Conservation (phyloP, 2,797 vertebrate species). For the Sebastes miniatus region DNA sequence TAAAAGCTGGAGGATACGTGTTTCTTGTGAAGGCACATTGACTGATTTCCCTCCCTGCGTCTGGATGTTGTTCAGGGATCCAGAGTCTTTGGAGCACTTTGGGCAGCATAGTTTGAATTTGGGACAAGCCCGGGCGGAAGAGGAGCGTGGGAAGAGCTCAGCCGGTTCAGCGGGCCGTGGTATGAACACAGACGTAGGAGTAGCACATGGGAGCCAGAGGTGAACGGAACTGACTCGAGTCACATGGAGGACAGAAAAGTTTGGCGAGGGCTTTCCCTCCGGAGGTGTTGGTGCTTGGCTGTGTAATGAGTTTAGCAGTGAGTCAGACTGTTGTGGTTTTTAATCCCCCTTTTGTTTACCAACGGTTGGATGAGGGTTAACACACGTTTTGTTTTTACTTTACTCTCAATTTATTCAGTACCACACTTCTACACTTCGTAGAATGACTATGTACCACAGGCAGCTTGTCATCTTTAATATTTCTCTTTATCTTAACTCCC, state of each 20-base stretch:
- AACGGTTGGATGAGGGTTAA: background rate
- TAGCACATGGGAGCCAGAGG: background rate
- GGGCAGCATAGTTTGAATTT: background rate
- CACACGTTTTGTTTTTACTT: background rate
- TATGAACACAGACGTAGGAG: background rate
- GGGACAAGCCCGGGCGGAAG: slow-evolving; percentile 23
- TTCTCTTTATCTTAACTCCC: background rate
- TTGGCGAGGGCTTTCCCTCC: background rate
- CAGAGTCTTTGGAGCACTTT: background rate
- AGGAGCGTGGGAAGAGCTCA: slow-evolving; percentile 41
- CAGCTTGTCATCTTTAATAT: background rate
- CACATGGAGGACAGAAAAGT: background rate
- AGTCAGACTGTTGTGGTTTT: background rate
- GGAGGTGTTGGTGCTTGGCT: background rate
- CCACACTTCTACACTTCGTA: too few relatives aligned
- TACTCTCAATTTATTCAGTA: background rate
- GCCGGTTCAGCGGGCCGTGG: background rate
- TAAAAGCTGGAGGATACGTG: background rate
- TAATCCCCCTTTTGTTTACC: background rate
- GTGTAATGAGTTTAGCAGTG: background rate
- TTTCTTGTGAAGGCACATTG: background rate
- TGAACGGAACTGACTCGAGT: background rate
- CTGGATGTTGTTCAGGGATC: background rate
- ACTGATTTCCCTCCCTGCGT: background rate
- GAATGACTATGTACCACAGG: too few relatives aligned